These are phyloP conservation scores for Steinernema feltiae DNA, from an alignment of 1,140 invertebrate genomes.

Conservation along the genomic window DNA sequence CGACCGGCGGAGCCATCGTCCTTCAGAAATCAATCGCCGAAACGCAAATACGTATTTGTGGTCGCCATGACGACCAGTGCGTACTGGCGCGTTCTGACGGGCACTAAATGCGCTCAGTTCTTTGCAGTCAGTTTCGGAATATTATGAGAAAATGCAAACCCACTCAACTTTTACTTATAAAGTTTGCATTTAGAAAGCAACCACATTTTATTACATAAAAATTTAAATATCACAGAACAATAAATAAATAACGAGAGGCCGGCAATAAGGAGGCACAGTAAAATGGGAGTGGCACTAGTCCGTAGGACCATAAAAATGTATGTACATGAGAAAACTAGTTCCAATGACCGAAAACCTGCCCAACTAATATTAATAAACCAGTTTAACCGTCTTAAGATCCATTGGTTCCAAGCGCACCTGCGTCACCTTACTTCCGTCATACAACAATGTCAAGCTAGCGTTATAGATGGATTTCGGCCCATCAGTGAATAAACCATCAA, in stretches of 20 bases:
- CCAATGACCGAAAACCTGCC: too few relatives aligned
- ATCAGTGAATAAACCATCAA: conserved; percentile 16
- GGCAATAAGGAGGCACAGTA: neutral
- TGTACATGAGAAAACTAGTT: neutral
- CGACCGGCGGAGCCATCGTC: neutral
- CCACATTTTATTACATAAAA: neutral
- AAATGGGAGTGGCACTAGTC: neutral
- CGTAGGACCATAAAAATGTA: neutral
- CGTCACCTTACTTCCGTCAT: conserved; percentile 11
- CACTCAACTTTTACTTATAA: too few relatives aligned
- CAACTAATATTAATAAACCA: conserved; percentile 23
- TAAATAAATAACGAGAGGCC: neutral
- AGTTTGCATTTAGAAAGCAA: too few relatives aligned
- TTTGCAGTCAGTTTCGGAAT: too few relatives aligned
- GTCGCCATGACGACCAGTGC: too few relatives aligned
- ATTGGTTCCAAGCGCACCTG: conserved; percentile 16
- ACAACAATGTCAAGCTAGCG: conserved; percentile 25
- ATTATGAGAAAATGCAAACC: too few relatives aligned
- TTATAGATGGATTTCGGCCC: conserved; percentile 3
- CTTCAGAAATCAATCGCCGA: neutral
- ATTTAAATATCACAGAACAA: neutral
- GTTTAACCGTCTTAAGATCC: conserved; percentile 26
- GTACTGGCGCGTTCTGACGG: too few relatives aligned
- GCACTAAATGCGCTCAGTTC: too few relatives aligned
- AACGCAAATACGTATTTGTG: too few relatives aligned